phyloP scores from a whole-genome alignment of 2,888 invertebrate genomes.

The Andrena fulva region DNA sequence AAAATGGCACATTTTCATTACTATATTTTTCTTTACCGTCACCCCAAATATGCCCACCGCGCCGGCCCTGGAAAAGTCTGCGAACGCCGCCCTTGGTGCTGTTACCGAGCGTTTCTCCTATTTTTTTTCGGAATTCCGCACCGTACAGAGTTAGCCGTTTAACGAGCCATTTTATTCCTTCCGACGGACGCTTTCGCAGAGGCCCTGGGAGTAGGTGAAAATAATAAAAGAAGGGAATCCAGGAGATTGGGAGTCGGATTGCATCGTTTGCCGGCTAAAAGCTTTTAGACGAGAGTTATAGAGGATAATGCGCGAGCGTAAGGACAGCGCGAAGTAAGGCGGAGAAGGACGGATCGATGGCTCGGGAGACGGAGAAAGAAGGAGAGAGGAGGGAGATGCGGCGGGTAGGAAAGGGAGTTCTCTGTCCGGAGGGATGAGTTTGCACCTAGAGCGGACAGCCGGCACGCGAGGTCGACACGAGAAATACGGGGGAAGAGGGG shows the following conservation, averaged over 20 bases:
- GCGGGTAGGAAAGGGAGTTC: conserved; percentile 33
- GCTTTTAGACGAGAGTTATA: conserved; percentile 38
- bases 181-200: no score
- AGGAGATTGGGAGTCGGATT: conserved; percentile 17
- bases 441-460: conserved; percentile 81
- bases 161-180: no score
- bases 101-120: no score
- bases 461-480: conserved; percentile 68
- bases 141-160: no score
- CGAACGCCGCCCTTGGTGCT: no score
- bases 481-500: conserved; percentile 55
- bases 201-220: no score
- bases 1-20: no score
- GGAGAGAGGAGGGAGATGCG: conserved; percentile 1
- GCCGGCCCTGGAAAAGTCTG: no score
- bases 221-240: not conserved
- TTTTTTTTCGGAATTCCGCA: no score
- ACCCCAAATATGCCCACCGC: no score
- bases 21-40: no score
- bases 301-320: conserved; percentile 16
- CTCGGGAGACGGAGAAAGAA: not conserved
- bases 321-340: conserved; percentile 16
- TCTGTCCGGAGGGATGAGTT: conserved; percentile 78
- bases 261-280: conserved; percentile 44
- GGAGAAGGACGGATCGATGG: conserved; percentile 37